Base-by-base conservation (phyloP, 2,888 invertebrate species). In the Netelia melanura region DNA sequence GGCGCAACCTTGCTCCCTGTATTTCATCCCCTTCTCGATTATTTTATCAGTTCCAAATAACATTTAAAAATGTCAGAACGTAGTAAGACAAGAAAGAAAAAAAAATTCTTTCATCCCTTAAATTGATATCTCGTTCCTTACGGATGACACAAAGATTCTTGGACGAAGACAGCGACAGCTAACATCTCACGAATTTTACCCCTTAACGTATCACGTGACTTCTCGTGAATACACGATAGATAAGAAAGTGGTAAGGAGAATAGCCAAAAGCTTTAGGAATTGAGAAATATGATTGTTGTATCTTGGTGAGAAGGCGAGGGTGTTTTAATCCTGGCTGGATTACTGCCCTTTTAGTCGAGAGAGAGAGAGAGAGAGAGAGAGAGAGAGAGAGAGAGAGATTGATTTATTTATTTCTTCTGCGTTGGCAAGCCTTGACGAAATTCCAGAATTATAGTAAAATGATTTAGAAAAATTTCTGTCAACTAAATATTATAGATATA, bases 61-160 rank as follows among this genome's bases (percentile, higher is more conserved):
- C 1, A 54, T 1, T n/a, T 1, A 11, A n/a, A 54, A 25, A 61
- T 5, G 8, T 21, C 9, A 61, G 23, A 61, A 61, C 25, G 11
- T 11, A 21, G 21, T 25, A 30, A 8, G 30, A 62, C 23, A 5
- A 3, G 30, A 62, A 62, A 23, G 10, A 62, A 62, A 11, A n/a
- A 30, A 62, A 3, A 38, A 62, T 30, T n/a, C 25, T 5, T 10
- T 14, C 9, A 3, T 5, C 23, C n/a, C 14, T 64, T 14, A 43
- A 21, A 21, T 21, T 21, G 21, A 21, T 21, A 21, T 21, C 30
- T 30, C 30, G 30, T 3, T 84, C 78, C 81, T 83, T 83, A 89
- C 90, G 84, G 90, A 91, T 89, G 88, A 89, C 89, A 88, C 85
- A 89, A 85, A 86, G 86, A 81, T 86, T 83, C 86, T 83, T 87